phyloP scores from a whole-genome alignment of 2,888 invertebrate species.

The Phragmatobia fuliginosa region DNA sequence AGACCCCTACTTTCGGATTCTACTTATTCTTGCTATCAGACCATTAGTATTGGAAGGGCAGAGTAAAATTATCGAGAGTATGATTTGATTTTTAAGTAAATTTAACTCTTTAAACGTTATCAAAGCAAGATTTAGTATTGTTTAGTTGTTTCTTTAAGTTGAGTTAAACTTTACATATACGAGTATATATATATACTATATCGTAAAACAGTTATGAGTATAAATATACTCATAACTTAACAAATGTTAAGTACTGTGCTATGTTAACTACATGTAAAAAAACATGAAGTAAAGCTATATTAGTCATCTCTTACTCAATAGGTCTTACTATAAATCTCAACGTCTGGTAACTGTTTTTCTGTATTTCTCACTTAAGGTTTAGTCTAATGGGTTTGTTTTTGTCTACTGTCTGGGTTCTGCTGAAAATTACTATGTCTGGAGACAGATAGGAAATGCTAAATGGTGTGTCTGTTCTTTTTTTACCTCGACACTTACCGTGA shows the following conservation, averaged over 20 bases:
- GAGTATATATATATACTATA: no score
- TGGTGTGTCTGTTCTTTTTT: slow-evolving; percentile 13
- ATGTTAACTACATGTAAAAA: background rate
- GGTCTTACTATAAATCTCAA: slow-evolving; percentile 41
- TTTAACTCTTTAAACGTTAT: background rate
- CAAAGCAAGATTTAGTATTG: no score
- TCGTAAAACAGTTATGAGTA: no score
- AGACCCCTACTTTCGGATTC: no score
- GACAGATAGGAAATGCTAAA: slow-evolving; percentile 12
- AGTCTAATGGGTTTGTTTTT: slow-evolving; percentile 43
- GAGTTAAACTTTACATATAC: no score
- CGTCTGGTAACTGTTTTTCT: slow-evolving; percentile 40
- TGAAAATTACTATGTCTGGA: slow-evolving; percentile 9
- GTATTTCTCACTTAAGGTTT: slow-evolving; percentile 33
- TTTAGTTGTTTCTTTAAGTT: no score
- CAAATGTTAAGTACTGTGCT: no score
- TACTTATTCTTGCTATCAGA: no score
- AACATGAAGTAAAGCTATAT: background rate
- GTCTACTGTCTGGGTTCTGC: slow-evolving; percentile 18
- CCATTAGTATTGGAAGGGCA: no score
- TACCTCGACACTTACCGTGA: background rate
- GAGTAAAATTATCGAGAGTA: no score
- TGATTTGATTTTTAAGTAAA: background rate
- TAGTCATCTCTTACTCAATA: background rate
- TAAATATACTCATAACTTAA: no score